Evolutionary conservation across 2,113 vertebrate species (phyloP).

Genomic region (Ceyx cyanopectus): DNA sequence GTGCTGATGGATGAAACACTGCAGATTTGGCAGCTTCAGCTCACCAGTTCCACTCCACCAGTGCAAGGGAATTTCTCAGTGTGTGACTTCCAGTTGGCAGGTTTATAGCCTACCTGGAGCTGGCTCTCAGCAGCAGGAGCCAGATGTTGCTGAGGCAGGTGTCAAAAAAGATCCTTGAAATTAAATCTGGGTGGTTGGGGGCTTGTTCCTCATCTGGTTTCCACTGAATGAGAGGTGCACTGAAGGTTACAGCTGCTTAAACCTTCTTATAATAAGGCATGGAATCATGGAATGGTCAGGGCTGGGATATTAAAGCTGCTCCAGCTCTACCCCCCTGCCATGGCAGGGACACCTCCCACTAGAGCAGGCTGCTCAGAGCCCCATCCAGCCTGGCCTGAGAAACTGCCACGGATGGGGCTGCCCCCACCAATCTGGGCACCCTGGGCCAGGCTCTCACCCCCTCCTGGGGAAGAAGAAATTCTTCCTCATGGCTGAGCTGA

Average conservation of each 20-base stretch:
- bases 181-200: neutral
- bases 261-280: neutral
- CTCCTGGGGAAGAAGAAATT: too few relatives aligned
- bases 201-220: neutral
- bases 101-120: neutral
- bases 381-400: too few relatives aligned
- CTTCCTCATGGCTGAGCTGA: too few relatives aligned
- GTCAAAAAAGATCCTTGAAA: neutral
- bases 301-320: too few relatives aligned
- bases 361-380: too few relatives aligned
- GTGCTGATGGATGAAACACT: conserved; percentile 8
- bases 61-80: conserved; percentile 25
- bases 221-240: neutral
- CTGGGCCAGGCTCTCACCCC: too few relatives aligned
- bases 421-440: too few relatives aligned
- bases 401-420: too few relatives aligned
- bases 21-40: conserved; percentile 25
- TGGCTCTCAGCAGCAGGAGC: neutral
- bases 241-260: neutral
- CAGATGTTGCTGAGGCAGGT: conserved; percentile 30
- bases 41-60: conserved; percentile 35
- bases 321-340: too few relatives aligned
- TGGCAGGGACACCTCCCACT: too few relatives aligned
- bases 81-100: neutral
- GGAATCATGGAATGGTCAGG: too few relatives aligned